Base-by-base conservation (phyloP, 1,140 invertebrate genomes). In the Eumeta japonica region DNA sequence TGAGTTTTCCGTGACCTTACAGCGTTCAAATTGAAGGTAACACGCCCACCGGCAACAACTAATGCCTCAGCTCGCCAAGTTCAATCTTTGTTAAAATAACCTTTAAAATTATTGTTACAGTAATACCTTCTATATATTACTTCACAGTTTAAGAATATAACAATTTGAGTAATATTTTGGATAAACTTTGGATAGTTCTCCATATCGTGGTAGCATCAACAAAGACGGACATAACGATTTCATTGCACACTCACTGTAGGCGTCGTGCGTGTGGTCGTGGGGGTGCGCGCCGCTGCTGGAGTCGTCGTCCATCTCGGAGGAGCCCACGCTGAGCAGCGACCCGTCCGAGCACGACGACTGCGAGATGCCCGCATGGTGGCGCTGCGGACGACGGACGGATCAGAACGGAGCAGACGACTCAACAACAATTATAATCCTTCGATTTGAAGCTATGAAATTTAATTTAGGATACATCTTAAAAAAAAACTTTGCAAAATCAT, bases 311-410 rank as follows among this genome's bases (percentile, higher is more conserved):
- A 82, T 83, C 67, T 85, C 83, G 2, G 83, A 85, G 58, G 83
- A 84, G 37, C 79, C 83, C 75, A 85, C 84, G 62, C 83, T 86
- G 62, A 85, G 78, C 19, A 86, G 72, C 16, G 84, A 86, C 35
- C 83, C 83, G 60, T 85, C 84, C 60, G 83, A 85, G 62, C 83
- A 86, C 5, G 82, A 85, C 43, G 83, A 85, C 59, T 84, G 83
- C 19, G 82, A 81, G 55, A 81, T 79, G 29, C 76, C 79, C 4
- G 77, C 71, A 61, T 77, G 75, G 62, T 73, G 66, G 45, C 68
- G 58, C 66, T 71, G 56, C 20, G n/a, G n/a, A n/a, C n/a, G 20
- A n/a, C 20, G n/a, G 20, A 7, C 7, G 20, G 20, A n/a, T 24
- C 7, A n/a, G 20, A 24, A 7, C 7, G 20, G 20, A 24, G n/a